Conservation (phyloP, 2,888 invertebrate genomes). For the Adineta ricciae region DNA sequence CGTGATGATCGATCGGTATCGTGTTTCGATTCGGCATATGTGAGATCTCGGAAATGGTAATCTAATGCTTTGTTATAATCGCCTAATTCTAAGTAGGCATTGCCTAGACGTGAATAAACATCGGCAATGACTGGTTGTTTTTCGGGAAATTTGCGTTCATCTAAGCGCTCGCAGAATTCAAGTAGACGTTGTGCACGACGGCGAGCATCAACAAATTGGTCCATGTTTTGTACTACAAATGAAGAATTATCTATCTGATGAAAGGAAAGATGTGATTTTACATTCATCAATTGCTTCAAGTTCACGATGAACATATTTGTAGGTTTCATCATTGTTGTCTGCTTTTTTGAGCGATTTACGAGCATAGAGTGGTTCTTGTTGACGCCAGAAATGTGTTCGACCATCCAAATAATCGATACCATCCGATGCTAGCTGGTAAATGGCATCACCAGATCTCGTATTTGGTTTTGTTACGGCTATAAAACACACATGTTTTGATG, state of each 20-base stretch:
- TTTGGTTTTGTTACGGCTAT: constrained; percentile 35
- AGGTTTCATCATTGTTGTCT: constrained; percentile 36
- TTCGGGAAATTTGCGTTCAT: constrained; percentile 42
- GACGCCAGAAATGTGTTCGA: constrained; percentile 78
- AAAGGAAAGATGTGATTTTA: constrained; percentile 34
- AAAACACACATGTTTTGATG: neutral
- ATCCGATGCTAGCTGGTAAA: constrained; percentile 54
- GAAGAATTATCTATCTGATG: too few relatives aligned
- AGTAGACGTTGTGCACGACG: constrained; percentile 37
- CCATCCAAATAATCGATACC: constrained; percentile 72
- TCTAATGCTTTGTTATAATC: constrained; percentile 41
- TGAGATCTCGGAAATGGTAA: constrained; percentile 42
- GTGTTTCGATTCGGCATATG: constrained; percentile 39
- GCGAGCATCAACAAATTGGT: constrained; percentile 32
- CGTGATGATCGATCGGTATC: constrained; percentile 44
- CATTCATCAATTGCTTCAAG: constrained; percentile 49
- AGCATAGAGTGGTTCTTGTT: constrained; percentile 54
- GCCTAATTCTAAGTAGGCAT: constrained; percentile 43
- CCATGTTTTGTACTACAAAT: constrained; percentile 8
- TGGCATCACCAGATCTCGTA: constrained; percentile 40
- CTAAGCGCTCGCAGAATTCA: constrained; percentile 33
- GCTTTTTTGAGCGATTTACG: constrained; percentile 35
- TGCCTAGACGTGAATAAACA: constrained; percentile 45
- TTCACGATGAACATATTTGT: constrained; percentile 41
- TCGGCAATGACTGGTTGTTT: constrained; percentile 42